Percentiles rank a stretch among this genome's conserved stretches.
Evolutionary conservation across 2,797 vertebrate genomes (phyloP).

Genomic region (Phaenicophaeus curvirostris): DNA sequence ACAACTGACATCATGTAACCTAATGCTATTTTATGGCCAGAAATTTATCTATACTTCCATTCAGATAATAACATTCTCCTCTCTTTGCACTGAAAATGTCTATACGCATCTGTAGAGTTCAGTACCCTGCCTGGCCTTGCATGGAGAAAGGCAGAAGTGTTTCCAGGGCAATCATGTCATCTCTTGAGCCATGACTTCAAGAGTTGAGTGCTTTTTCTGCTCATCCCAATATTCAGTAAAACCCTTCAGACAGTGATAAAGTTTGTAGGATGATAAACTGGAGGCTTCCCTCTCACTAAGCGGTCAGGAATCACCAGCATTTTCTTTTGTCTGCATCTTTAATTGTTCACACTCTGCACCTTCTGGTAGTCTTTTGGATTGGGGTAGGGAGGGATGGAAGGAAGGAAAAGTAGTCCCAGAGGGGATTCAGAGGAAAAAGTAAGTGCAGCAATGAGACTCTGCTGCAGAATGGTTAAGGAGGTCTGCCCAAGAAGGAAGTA

Average conservation of each 20-base stretch:
- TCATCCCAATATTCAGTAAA: not conserved
- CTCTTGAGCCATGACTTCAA: not conserved
- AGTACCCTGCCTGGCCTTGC: no score
- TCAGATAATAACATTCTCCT: not conserved
- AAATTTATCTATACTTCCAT: not conserved
- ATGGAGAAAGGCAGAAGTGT: not conserved
- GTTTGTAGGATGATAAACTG: not conserved
- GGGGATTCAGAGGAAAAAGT: not conserved
- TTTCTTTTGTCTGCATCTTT: not conserved
- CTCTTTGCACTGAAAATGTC: not conserved
- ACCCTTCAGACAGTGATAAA: not conserved
- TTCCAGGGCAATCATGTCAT: not conserved
- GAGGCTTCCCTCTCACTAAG: not conserved
- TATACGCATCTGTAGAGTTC: not conserved
- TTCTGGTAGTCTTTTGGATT: not conserved
- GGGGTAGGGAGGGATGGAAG: fast-evolving
- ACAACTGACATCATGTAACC: not conserved
- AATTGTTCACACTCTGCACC: not conserved
- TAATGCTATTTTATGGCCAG: not conserved
- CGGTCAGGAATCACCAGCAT: not conserved
- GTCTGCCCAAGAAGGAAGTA: not conserved
- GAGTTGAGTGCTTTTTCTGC: fast-evolving
- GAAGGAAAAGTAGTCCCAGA: not conserved
- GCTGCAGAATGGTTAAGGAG: not conserved
- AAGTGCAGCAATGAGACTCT: not conserved